Conservation (phyloP, 2,888 invertebrate genomes). For the Lasioglossum morio region DNA sequence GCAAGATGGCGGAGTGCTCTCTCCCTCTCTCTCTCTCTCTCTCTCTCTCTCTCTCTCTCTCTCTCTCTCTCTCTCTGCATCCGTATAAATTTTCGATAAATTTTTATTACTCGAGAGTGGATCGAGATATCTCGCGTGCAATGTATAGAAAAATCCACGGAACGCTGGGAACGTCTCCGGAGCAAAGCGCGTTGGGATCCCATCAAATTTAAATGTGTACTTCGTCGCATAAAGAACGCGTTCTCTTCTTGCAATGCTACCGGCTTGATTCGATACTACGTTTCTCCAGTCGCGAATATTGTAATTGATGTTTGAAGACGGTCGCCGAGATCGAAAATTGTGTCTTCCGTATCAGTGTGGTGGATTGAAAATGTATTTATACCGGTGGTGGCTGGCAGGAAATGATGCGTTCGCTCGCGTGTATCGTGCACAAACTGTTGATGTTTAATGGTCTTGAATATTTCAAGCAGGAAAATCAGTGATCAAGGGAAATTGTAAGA, state of each 20-base stretch:
- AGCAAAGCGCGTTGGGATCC: slow-evolving; percentile 35
- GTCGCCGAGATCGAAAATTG: not conserved
- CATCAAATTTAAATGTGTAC: slow-evolving; percentile 73
- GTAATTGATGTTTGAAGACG: not conserved
- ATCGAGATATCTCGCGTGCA: not conserved
- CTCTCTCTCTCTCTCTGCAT: not conserved
- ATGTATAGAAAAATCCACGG: slow-evolving; percentile 7
- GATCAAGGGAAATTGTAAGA: too few species aligned
- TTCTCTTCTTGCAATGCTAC: slow-evolving; percentile 19
- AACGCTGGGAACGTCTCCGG: slow-evolving; percentile 19
- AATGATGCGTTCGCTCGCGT: not conserved
- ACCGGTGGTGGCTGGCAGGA: too few species aligned
- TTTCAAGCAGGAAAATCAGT: not conserved
- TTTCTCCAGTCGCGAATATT: not conserved
- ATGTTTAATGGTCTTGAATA: not conserved
- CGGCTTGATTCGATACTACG: not conserved
- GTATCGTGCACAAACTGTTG: too few species aligned
- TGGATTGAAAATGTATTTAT: not conserved
- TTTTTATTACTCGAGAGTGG: slow-evolving; percentile 14
- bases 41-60: not conserved
- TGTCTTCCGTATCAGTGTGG: not conserved
- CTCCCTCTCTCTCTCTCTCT: too few species aligned
- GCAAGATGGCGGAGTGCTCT: slow-evolving; percentile 18
- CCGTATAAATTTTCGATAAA: slow-evolving; percentile 27
- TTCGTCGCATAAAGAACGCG: slow-evolving; percentile 68